Evolutionary conservation across 1,140 invertebrate species (phyloP).

Genomic region (Apis cerana): DNA sequence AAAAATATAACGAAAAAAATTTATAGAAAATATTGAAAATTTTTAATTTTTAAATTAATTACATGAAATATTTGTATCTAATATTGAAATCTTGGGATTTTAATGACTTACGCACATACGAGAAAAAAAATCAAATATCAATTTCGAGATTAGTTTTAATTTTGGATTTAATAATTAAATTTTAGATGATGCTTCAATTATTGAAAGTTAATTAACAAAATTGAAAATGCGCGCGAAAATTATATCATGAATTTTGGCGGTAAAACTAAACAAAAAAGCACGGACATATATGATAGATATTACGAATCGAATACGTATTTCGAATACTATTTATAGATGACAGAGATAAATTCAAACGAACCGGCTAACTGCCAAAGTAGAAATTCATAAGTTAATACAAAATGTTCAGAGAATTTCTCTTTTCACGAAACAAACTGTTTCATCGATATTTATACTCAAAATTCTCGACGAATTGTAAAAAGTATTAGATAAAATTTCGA

Average conservation of each 20-base stretch:
- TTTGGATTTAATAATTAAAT: background rate
- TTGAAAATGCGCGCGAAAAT: background rate
- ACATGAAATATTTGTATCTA: background rate
- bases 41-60: background rate
- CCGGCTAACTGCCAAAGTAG: constrained; percentile 23
- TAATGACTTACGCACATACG: background rate
- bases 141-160: background rate
- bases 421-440: background rate
- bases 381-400: constrained; percentile 3
- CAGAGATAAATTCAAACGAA: background rate
- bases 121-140: background rate
- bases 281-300: background rate
- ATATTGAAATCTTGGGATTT: no score
- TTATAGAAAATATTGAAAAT: background rate
- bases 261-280: background rate
- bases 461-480: background rate
- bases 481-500: background rate
- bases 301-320: background rate
- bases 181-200: no score
- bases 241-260: background rate
- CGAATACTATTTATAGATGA: constrained; percentile 1
- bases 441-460: constrained; percentile 41
- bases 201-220: background rate
- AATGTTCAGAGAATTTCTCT: background rate
- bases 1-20: background rate